These are phyloP conservation scores for Nannobrachium achirus DNA, from an alignment of 2,113 vertebrate species.

Conservation along the genomic window DNA sequence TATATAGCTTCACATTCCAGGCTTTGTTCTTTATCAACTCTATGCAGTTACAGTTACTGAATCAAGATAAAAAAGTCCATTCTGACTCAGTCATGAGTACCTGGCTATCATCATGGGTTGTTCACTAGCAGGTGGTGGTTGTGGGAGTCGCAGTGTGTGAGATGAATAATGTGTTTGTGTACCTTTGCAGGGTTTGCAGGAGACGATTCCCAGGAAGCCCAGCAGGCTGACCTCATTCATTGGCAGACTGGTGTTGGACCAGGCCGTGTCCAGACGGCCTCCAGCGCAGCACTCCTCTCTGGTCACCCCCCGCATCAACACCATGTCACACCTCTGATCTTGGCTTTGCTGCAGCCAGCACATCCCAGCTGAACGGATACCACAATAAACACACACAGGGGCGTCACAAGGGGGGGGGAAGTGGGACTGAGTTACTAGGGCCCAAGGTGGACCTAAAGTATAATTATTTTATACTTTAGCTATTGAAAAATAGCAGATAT, in stretches of 20 bases:
- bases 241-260: constrained; percentile 92
- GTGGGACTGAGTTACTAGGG: too few relatives aligned
- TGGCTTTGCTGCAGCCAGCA: constrained; percentile 94
- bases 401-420: too few relatives aligned
- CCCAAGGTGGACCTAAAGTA: too few relatives aligned
- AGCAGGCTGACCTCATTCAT: constrained; percentile 94
- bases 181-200: constrained; percentile 97
- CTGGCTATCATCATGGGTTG: neutral
- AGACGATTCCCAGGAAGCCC: constrained; percentile 91
- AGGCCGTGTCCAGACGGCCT: constrained; percentile 87
- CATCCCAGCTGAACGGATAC: constrained; percentile 85
- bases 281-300: constrained; percentile 91
- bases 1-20: too few relatives aligned
- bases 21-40: neutral
- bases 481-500: too few relatives aligned
- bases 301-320: constrained; percentile 88
- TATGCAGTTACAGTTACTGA: neutral
- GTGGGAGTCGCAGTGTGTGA: constrained; percentile 21
- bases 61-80: neutral
- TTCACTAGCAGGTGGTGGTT: neutral
- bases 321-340: constrained; percentile 90
- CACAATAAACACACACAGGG: constrained; percentile 3
- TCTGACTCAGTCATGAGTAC: too few relatives aligned
- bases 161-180: constrained; percentile 49
- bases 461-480: too few relatives aligned